Base-by-base conservation (phyloP, 2,888 invertebrate genomes). In the Microctonus brassicae region DNA sequence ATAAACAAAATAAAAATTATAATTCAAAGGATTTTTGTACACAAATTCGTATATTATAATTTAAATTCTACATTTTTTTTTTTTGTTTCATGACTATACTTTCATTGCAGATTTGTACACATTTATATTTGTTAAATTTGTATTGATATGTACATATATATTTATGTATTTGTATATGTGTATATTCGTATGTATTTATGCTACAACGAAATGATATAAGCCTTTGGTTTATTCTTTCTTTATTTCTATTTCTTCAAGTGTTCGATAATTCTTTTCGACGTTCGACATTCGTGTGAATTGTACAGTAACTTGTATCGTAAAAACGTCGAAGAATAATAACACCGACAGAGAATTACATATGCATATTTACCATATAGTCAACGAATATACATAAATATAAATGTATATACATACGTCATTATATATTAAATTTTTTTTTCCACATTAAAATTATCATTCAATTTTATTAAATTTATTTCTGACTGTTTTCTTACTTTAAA, bases 61-160 rank as follows among this genome's bases (percentile, higher is more conserved):
- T 68, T 62, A 61, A 72, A 64, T 70, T 76, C 64, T 64, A 77
- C 75, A n/a, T n/a, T n/a, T n/a, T n/a, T n/a, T n/a, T n/a, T n/a
- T n/a, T n/a, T n/a, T n/a, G n/a, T n/a, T n/a, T n/a, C n/a, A n/a
- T n/a, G n/a, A n/a, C n/a, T n/a, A n/a, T n/a, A n/a, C n/a, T n/a
- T n/a, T n/a, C n/a, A n/a, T n/a, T n/a, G n/a, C n/a, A n/a, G n/a
- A n/a, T n/a, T n/a, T n/a, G n/a, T n/a, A n/a, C n/a, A n/a, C n/a
- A n/a, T n/a, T n/a, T n/a, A n/a, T n/a, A n/a, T n/a, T n/a, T n/a
- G n/a, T n/a, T n/a, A n/a, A n/a, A n/a, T n/a, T n/a, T n/a, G n/a
- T n/a, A 33, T 55, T 20, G 52, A 5, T 3, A 22, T 66, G 34
- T 60, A 60, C 6, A 34, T 22, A 34, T 34, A 60, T 26, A 17